Conservation (phyloP, 1,140 invertebrate genomes). For the Cydia fagiglandana region DNA sequence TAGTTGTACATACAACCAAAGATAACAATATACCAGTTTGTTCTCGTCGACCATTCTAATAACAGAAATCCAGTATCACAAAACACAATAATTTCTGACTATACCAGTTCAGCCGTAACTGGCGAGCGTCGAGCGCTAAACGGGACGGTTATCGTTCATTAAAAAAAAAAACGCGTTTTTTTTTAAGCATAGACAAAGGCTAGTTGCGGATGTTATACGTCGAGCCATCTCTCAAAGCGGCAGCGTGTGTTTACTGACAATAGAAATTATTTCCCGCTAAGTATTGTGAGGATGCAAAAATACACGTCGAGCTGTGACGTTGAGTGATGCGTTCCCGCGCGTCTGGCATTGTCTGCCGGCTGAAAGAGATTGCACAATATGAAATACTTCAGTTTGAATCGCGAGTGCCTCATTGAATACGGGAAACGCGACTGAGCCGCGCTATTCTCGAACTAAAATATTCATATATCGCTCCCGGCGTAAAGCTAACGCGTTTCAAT, state of each 20-base stretch:
- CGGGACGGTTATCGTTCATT: background rate
- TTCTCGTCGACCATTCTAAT: no score
- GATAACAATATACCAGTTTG: background rate
- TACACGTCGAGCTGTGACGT: conserved; percentile 69
- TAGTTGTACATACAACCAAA: no score
- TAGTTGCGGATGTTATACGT: conserved; percentile 37
- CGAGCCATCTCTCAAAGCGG: conserved; percentile 52
- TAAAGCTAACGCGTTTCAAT: conserved; percentile 54
- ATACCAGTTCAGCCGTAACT: background rate
- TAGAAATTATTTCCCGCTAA: conserved; percentile 72
- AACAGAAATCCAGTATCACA: background rate
- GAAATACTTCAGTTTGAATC: conserved; percentile 75
- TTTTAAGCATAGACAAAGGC: conserved; percentile 44
- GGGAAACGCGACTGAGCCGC: conserved; percentile 41
- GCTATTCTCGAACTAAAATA: conserved; percentile 64
- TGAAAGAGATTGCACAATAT: conserved; percentile 76
- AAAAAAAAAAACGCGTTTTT: background rate
- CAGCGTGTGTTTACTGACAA: conserved; percentile 61
- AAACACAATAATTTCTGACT: background rate
- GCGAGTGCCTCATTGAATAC: conserved; percentile 69
- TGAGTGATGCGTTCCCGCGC: conserved; percentile 70
- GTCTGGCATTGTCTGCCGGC: conserved; percentile 65
- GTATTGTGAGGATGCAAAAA: conserved; percentile 73
- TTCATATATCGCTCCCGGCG: conserved; percentile 66
- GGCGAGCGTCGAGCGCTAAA: background rate